Evolutionary conservation across 2,113 vertebrate species (phyloP).

Genomic region (Grammomys dolichurus): DNA sequence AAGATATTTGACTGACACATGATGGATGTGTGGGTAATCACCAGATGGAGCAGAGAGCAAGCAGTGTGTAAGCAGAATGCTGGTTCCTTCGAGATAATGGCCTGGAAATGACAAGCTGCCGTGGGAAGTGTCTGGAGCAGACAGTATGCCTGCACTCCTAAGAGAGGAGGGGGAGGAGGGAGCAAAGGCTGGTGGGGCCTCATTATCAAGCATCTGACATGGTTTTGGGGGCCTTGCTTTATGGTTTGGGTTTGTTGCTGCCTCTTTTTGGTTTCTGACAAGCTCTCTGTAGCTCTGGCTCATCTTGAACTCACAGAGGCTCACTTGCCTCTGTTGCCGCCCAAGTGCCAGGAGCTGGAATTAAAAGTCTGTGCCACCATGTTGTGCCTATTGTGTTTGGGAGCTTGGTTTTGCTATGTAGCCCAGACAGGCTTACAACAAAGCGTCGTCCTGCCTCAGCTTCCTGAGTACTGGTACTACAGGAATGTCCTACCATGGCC

Average conservation of each 20-base stretch:
- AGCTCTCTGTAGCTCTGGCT: background rate
- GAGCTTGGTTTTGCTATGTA: background rate
- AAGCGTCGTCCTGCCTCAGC: background rate
- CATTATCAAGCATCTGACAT: background rate
- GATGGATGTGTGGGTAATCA: background rate
- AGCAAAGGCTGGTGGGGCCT: background rate
- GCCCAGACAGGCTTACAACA: background rate
- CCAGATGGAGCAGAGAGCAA: slow-evolving; percentile 10
- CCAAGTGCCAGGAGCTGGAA: background rate
- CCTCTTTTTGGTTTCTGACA: background rate
- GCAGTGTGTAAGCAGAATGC: background rate
- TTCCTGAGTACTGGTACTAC: background rate
- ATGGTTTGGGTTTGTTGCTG: background rate
- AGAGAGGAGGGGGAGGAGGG: accelerated
- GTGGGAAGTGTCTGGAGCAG: background rate
- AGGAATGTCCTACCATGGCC: background rate
- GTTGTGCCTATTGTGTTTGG: no score
- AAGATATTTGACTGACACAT: slow-evolving; percentile 40
- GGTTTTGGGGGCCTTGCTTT: background rate
- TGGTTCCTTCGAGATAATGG: background rate
- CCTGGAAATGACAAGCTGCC: slow-evolving; percentile 30
- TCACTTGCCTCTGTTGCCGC: no score
- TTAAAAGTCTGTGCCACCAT: background rate
- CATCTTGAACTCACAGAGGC: background rate
- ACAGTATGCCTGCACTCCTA: background rate